Evolutionary conservation across 2,888 invertebrate genomes (phyloP), one percentile per base, ranked within the genome.

Genomic region (Hipparchia sbordonii): DNA sequence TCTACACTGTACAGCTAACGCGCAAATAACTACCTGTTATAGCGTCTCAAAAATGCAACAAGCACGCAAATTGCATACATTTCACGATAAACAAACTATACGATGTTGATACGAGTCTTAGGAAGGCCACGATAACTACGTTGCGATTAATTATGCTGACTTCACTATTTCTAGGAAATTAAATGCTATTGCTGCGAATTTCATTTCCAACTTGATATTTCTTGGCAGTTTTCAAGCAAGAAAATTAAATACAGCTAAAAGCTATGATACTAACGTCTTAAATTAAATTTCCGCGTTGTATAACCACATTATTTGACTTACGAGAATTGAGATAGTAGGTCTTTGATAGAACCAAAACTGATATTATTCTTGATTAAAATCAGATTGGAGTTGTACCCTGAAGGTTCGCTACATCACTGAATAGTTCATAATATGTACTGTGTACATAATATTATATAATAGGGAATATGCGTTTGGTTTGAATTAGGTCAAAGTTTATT

Each of bases 141-240:
- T 69, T 61, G 69, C 51, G 61, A 69, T 69, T 69, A 69, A 69
- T 69, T 69, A 69, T 69, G 69, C 69, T 61, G 69, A 60, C 60
- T 69, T 69, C 61, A 69, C 69, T 61, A 69, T 69, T 69, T 69
- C 69, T 61, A 69, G 69, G 60, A 69, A 69, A 69, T 69, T 69
- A 69, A 69, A 69, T 61, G 69, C 69, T 69, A 61, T 69, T 69
- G 61, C 69, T 69, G 69, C 61, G 61, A 69, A 61, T 61, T 69
- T 69, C 33, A 60, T 61, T 61, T 69, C 61, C 69, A 69, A 69
- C 60, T 69, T 69, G 69, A 69, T 61, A 69, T 69, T 69, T 69
- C 69, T 61, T 69, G 69, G 69, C 69, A 67, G 67, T 67, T 56
- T 67, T 67, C 67, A 69, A 61, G 60, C 60, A 69, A 61, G 69